Evolutionary conservation across 2,113 vertebrate species (phyloP).

Genomic region (Atherinomorus stipes): DNA sequence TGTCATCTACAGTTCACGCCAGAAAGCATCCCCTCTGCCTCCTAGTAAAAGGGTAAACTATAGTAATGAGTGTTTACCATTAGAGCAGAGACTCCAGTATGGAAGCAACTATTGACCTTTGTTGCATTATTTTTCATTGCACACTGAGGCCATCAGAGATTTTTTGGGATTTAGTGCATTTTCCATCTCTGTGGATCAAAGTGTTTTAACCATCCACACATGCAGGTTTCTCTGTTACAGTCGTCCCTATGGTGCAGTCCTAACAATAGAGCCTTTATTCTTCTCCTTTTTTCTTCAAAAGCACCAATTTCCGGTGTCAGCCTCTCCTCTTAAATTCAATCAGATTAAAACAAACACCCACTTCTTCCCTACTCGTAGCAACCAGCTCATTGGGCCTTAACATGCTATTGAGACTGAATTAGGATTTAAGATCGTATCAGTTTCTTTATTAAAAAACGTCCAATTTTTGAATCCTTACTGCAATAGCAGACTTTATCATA

Average conservation of each 20-base stretch:
- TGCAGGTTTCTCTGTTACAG: slow-evolving; percentile 17
- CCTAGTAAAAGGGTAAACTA: not conserved
- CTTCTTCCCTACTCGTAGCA: not conserved
- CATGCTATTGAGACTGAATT: no score
- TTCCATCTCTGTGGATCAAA: slow-evolving; percentile 40
- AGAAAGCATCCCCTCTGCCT: not conserved
- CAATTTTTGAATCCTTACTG: no score
- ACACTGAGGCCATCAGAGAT: slow-evolving; percentile 16
- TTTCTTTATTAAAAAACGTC: no score
- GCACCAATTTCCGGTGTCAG: slow-evolving; percentile 51
- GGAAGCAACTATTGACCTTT: not conserved
- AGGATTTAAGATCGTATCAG: no score
- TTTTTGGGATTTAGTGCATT: not conserved
- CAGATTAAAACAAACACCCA: slow-evolving; percentile 14
- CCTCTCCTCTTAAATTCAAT: slow-evolving; percentile 17
- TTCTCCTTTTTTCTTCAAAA: slow-evolving; percentile 23
- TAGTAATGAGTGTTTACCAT: slow-evolving; percentile 14
- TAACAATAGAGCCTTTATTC: slow-evolving; percentile 69
- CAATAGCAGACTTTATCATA: no score
- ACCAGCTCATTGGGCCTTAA: no score
- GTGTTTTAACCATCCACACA: slow-evolving; percentile 29
- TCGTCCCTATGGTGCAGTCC: slow-evolving; percentile 6
- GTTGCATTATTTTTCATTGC: not conserved
- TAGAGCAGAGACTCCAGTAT: not conserved
- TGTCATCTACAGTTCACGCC: not conserved